Conservation (phyloP, 1,140 invertebrate genomes). For the Chlorops oryzae region DNA sequence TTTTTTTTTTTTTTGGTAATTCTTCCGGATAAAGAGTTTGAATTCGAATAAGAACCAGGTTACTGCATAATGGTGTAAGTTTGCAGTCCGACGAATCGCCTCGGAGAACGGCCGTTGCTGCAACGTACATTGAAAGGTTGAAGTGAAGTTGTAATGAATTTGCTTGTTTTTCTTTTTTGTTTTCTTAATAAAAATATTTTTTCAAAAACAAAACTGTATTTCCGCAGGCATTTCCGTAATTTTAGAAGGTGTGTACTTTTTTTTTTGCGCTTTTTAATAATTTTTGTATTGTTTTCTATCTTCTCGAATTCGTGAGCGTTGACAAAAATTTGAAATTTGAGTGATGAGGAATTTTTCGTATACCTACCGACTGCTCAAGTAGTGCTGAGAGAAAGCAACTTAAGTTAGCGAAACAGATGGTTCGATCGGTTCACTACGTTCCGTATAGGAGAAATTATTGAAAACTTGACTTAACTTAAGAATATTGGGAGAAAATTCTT, state of each 20-base stretch:
- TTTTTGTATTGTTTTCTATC: background rate
- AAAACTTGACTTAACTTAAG: too few relatives aligned
- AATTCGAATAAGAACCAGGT: background rate
- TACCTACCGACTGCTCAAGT: too few relatives aligned
- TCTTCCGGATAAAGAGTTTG: background rate
- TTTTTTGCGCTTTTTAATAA: background rate
- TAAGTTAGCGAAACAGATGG: too few relatives aligned
- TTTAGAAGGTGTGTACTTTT: background rate
- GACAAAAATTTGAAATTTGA: slow-evolving; percentile 7
- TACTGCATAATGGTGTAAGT: too few relatives aligned
- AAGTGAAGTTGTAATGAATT: background rate
- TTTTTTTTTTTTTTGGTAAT: background rate
- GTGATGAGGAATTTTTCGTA: background rate
- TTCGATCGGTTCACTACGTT: too few relatives aligned
- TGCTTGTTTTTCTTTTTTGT: background rate
- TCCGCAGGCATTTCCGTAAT: background rate
- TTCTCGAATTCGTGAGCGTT: background rate
- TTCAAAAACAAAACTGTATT: background rate
- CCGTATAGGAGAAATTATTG: too few relatives aligned
- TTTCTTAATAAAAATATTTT: background rate
- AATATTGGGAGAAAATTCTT: too few relatives aligned
- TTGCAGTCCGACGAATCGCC: too few relatives aligned
- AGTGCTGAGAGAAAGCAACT: too few relatives aligned
- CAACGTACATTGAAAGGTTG: background rate
- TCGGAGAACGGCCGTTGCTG: too few relatives aligned